These are phyloP conservation scores for Pangasius djambal DNA, from an alignment of 2,797 vertebrate species.

Conservation along the genomic window DNA sequence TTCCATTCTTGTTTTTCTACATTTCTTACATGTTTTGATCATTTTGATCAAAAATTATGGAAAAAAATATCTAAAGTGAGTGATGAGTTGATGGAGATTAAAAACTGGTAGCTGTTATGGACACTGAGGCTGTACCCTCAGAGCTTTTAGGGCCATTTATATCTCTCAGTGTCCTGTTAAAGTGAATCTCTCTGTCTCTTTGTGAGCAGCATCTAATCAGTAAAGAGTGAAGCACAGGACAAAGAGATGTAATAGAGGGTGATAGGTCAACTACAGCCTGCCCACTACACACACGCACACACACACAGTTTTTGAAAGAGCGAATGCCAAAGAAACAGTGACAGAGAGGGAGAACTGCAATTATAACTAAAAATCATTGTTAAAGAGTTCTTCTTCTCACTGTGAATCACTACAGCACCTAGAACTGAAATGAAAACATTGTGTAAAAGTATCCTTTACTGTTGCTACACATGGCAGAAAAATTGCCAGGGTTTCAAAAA, in stretches of 20 bases:
- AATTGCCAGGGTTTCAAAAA: neutral
- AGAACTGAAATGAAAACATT: neutral
- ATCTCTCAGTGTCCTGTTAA: neutral
- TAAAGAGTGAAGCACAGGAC: neutral
- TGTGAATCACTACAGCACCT: neutral
- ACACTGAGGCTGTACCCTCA: neutral
- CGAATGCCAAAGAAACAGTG: neutral
- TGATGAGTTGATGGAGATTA: neutral
- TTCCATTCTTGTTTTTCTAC: neutral
- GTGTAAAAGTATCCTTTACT: neutral
- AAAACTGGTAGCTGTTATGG: neutral
- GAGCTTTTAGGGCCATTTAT: slow-evolving; percentile 1
- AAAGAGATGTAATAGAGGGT: neutral
- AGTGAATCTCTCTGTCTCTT: slow-evolving; percentile 1
- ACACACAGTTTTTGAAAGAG: neutral
- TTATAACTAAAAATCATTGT: neutral
- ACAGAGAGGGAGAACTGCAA: neutral
- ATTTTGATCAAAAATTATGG: neutral
- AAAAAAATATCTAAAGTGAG: too few species aligned
- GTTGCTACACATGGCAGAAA: neutral
- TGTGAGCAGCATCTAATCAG: neutral
- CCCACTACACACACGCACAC: neutral
- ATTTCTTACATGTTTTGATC: neutral
- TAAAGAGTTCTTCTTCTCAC: neutral
- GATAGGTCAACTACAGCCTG: neutral